These are phyloP conservation scores for Lampropteryx suffumata DNA, from an alignment of 2,888 invertebrate species.

Conservation along the genomic window DNA sequence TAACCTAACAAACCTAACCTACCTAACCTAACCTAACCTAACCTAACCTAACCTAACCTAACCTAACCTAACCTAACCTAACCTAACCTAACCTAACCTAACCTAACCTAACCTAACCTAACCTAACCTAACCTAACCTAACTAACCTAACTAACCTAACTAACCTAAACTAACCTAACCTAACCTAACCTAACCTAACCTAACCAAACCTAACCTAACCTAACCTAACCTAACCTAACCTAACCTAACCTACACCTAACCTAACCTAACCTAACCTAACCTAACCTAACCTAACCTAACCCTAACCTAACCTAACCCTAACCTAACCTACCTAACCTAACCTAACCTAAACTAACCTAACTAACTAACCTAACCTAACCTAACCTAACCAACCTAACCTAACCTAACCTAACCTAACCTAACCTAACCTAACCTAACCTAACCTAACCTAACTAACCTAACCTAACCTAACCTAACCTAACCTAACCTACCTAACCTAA, in stretches of 20 bases:
- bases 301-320: constrained; percentile 16
- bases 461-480: constrained; percentile 20
- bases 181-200: constrained; percentile 29
- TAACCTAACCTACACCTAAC: constrained; percentile 27
- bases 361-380: constrained; percentile 21
- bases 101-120: constrained; percentile 30
- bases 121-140: constrained; percentile 30
- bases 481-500: constrained; percentile 23
- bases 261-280: constrained; percentile 26
- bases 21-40: constrained; percentile 24
- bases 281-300: constrained; percentile 24
- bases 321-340: constrained; percentile 26
- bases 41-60: constrained; percentile 29
- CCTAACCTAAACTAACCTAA: constrained; percentile 16
- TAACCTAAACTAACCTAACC: constrained; percentile 30
- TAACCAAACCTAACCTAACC: constrained; percentile 29
- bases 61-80: constrained; percentile 30
- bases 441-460: constrained; percentile 19
- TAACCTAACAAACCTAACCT: constrained; percentile 22
- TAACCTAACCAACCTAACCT: constrained; percentile 27
- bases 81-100: constrained; percentile 29
- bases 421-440: constrained; percentile 16
- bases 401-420: constrained; percentile 21
- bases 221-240: constrained; percentile 27
- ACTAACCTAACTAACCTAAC: constrained; percentile 28